phyloP scores from a whole-genome alignment of 2,797 vertebrate genomes.

The Halcyon chelicuti region DNA sequence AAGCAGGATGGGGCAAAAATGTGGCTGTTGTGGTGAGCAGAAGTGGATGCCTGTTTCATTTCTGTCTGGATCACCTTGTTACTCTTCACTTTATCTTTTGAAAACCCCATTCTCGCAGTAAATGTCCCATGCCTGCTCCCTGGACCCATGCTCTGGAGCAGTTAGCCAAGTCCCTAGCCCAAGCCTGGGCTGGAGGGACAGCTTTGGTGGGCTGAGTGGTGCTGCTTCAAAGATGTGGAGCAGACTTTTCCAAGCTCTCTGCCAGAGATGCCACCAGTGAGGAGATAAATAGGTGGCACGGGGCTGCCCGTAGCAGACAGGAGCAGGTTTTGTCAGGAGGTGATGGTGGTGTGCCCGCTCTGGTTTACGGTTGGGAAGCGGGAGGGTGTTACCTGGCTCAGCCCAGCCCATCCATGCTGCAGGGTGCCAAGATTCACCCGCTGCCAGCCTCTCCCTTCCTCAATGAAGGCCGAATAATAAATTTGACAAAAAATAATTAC shows the following conservation, averaged over 20 bases:
- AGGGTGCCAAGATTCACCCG: neutral
- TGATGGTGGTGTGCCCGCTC: neutral
- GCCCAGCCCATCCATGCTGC: neutral
- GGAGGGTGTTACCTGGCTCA: neutral
- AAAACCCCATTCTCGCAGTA: neutral
- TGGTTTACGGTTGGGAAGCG: rapidly evolving
- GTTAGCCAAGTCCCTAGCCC: neutral
- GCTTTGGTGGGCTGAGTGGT: rapidly evolving
- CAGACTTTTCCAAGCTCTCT: neutral
- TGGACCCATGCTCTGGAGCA: rapidly evolving
- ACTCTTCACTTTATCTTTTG: neutral
- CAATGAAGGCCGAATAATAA: neutral
- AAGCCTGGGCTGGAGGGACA: rapidly evolving
- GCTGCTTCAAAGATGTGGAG: neutral
- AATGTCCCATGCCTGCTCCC: neutral
- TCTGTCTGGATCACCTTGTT: neutral
- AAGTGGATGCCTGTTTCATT: neutral
- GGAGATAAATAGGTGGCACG: neutral
- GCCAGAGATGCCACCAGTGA: neutral
- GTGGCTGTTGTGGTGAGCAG: neutral
- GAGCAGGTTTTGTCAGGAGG: neutral
- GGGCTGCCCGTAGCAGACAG: neutral
- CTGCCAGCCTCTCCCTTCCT: neutral
- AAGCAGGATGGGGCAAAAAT: neutral
- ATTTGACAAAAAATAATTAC: conserved; percentile 72